A percentile compares a stretch with the other conserved stretches of the same genome.
phyloP scores from a whole-genome alignment of 2,888 invertebrate species.

The Prenolepis imparis region DNA sequence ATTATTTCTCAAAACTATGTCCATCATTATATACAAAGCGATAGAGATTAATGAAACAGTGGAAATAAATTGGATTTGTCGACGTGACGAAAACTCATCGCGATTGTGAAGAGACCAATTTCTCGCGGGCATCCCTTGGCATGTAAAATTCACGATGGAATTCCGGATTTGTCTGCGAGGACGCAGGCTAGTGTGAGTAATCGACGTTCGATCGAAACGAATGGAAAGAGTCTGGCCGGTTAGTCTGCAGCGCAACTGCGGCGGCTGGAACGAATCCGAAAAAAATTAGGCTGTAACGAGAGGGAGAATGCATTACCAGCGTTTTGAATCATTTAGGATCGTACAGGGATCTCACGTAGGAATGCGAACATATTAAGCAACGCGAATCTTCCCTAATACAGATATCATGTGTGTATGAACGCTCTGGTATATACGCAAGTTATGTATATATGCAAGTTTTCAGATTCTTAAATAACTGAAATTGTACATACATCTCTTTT shows the following conservation, averaged over 20 bases:
- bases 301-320: slow-evolving; percentile 76
- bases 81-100: slow-evolving; percentile 68
- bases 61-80: slow-evolving; percentile 68
- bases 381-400: slow-evolving; percentile 14
- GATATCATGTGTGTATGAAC: background rate
- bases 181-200: slow-evolving; percentile 62
- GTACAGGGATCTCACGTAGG: slow-evolving; percentile 30
- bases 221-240: slow-evolving; percentile 69
- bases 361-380: slow-evolving; percentile 45
- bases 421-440: background rate
- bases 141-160: slow-evolving; percentile 76
- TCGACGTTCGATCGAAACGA: slow-evolving; percentile 69
- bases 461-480: slow-evolving; percentile 29
- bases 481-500: slow-evolving; percentile 9
- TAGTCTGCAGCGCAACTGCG: slow-evolving; percentile 60
- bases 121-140: slow-evolving; percentile 67
- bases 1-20: background rate
- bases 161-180: slow-evolving; percentile 72
- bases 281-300: slow-evolving; percentile 68
- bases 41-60: slow-evolving; percentile 39
- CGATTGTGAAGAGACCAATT: slow-evolving; percentile 65
- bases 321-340: slow-evolving; percentile 74
- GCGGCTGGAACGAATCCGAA: slow-evolving; percentile 71
- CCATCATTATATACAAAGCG: slow-evolving; percentile 32
- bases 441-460: background rate